Percentiles rank a stretch among this genome's conserved stretches.
Evolutionary conservation across 2,888 invertebrate genomes (phyloP).

Genomic region (Eulithis testata): DNA sequence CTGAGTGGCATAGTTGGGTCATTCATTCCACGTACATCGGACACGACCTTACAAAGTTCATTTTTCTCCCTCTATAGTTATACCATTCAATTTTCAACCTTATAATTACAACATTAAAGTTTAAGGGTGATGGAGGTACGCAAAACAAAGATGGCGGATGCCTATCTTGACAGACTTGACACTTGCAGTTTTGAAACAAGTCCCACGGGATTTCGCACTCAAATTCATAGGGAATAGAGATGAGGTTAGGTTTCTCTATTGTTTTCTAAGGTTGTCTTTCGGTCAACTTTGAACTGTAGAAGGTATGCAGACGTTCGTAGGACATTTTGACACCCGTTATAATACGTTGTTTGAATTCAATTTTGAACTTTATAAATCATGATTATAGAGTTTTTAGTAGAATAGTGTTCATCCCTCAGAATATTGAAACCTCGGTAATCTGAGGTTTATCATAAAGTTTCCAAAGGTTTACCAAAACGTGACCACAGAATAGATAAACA

Average conservation of each 20-base stretch:
- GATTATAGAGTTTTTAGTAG: background rate
- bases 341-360: background rate
- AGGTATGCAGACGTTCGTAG: conserved; percentile 32
- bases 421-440: too few species aligned
- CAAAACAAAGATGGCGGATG: conserved; percentile 29
- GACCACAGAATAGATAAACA: too few species aligned
- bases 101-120: background rate
- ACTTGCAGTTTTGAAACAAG: conserved; percentile 21
- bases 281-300: conserved; percentile 32
- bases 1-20: conserved; percentile 35
- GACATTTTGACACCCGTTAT: conserved; percentile 33
- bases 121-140: background rate
- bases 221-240: conserved; percentile 19
- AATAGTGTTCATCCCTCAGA: too few species aligned
- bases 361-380: conserved; percentile 12
- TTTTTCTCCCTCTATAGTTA: conserved; percentile 10
- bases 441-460: too few species aligned
- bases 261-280: conserved; percentile 11
- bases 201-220: conserved; percentile 28
- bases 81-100: conserved; percentile 11
- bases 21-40: conserved; percentile 30
- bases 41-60: conserved; percentile 29
- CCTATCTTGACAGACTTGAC: conserved; percentile 29
- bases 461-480: too few species aligned
- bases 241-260: conserved; percentile 25